These are phyloP conservation scores for Galeopterus variegatus DNA, from an alignment of 2,113 vertebrate genomes.

Conservation along the genomic window DNA sequence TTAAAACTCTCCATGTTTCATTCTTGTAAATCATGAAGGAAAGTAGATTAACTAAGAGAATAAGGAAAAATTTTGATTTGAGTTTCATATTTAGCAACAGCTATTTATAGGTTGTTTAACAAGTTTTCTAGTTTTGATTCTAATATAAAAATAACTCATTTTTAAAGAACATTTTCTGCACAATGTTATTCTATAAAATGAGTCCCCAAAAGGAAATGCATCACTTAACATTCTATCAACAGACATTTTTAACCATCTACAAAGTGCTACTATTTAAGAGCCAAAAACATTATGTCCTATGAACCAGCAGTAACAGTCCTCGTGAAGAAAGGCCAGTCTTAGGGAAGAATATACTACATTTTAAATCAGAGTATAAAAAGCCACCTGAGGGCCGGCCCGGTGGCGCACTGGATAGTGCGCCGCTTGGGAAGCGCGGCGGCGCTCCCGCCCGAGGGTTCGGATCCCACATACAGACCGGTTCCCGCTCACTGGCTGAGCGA, in stretches of 20 bases:
- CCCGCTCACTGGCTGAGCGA: no score
- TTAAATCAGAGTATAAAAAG: neutral
- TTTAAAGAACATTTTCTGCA: neutral
- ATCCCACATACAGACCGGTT: no score
- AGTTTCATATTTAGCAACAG: neutral
- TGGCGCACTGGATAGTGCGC: no score
- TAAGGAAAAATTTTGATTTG: neutral
- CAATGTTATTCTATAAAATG: neutral
- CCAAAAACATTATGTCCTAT: neutral
- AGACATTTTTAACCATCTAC: conserved; percentile 3
- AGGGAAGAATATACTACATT: neutral
- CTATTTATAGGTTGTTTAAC: neutral
- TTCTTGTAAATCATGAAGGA: neutral
- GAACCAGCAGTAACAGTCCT: neutral
- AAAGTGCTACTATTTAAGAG: neutral
- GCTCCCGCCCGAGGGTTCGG: no score
- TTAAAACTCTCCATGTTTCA: neutral
- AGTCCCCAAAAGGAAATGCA: neutral
- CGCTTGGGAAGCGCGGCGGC: no score
- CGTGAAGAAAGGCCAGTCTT: neutral
- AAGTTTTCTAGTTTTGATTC: conserved; percentile 1
- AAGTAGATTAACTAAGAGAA: neutral
- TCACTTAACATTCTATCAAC: neutral
- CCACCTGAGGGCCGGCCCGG: no score
- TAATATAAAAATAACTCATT: neutral